These are phyloP conservation scores for Chelon auratus DNA, from an alignment of 2,797 vertebrate species.

Conservation along the genomic window DNA sequence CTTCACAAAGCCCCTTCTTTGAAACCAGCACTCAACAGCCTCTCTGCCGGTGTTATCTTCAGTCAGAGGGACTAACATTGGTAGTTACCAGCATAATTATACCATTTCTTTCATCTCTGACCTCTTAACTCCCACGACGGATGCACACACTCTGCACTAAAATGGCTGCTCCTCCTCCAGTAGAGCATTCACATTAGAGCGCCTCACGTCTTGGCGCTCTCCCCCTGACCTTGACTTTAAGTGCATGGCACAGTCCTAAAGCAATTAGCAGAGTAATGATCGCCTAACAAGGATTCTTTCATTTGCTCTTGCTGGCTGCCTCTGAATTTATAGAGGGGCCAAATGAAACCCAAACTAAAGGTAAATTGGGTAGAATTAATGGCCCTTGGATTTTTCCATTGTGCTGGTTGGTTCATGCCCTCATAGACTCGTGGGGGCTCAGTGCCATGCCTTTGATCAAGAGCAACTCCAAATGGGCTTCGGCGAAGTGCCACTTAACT, in stretches of 20 bases:
- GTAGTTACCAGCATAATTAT: slow-evolving; percentile 82
- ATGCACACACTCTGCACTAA: slow-evolving; percentile 62
- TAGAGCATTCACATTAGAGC: slow-evolving; percentile 81
- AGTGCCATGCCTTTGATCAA: slow-evolving; percentile 85
- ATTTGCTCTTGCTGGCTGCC: slow-evolving; percentile 85
- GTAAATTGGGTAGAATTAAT: slow-evolving; percentile 89
- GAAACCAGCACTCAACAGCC: slow-evolving; percentile 55
- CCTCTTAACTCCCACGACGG: slow-evolving; percentile 75
- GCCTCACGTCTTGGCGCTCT: slow-evolving; percentile 70
- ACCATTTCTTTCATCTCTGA: slow-evolving; percentile 83
- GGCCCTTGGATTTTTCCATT: slow-evolving; percentile 84
- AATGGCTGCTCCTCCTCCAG: slow-evolving; percentile 75
- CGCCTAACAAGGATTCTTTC: slow-evolving; percentile 87
- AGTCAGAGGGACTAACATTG: slow-evolving; percentile 73
- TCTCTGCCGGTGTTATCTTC: slow-evolving; percentile 55
- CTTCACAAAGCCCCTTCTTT: slow-evolving; percentile 52
- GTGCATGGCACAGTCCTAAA: slow-evolving; percentile 84
- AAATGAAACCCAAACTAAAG: slow-evolving; percentile 87
- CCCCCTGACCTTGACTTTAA: slow-evolving; percentile 86
- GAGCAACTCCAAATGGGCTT: slow-evolving; percentile 80
- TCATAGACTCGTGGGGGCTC: slow-evolving; percentile 76
- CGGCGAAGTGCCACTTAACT: slow-evolving; percentile 83
- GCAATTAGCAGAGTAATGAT: slow-evolving; percentile 89
- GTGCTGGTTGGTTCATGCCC: slow-evolving; percentile 77
- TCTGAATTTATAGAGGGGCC: slow-evolving; percentile 86